Base-by-base conservation (phyloP, 2,113 vertebrate species). In the Nothoprocta pentlandii region DNA sequence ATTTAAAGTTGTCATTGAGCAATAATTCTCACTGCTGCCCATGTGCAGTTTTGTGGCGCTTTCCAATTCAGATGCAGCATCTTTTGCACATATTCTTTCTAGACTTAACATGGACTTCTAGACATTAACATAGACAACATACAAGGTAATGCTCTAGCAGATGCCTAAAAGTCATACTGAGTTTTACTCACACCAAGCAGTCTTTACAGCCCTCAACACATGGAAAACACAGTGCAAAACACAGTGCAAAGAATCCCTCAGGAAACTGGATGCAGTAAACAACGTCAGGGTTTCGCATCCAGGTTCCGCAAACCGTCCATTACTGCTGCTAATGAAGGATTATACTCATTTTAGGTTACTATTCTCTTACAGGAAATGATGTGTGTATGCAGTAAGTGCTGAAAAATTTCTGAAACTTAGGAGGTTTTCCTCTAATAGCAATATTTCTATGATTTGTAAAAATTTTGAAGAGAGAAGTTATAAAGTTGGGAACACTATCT, bases 1-100 rank as follows among this genome's bases (percentile, higher is more conserved):
- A 79, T 76, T 0, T 2, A 47, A 73, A 6, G 61, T 53, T n/a
- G 39, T 16, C 53, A 2, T 13, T 34, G 16, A 66, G 59, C 44
- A 32, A 12, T 3, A 6, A 23, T 58, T 62, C 49, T 70, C 83
- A 74, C 0, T 0, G 34, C 22, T 19, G 89, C 51, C 61, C 20
- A 44, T 2, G 8, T 49, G 32, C 6, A 26, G 41, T 26, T 90
- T 59, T n/a, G 36, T 80, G 46, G 36, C 12, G 36, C 39, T 64
- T 51, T 30, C 5, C 58, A 42, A 49, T 44, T 75, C 17, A 75
- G 25, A 49, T 14, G 23, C 10, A 42, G 47, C 10, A 9, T 7
- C 63, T 80, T 39, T 63, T 2, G 2, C 74, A 26, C 7, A 32
- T 15, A 13, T 7, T 30, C 13, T 59, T 93, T 90, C 56, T 49